Evolutionary conservation across 2,888 invertebrate genomes (phyloP).

Genomic region (Carabus problematicus): DNA sequence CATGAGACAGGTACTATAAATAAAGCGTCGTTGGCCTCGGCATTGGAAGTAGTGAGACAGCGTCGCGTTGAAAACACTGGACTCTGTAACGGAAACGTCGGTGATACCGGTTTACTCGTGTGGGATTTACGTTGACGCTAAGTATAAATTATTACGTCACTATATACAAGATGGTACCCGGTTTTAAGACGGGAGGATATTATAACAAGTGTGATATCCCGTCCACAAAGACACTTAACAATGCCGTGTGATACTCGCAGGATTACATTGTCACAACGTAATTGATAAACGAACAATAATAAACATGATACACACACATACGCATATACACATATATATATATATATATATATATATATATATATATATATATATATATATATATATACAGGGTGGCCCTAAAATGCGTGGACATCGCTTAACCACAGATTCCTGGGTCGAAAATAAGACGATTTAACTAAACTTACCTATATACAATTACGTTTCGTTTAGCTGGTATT

Average conservation of each 20-base stretch:
- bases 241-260: slow-evolving; percentile 24
- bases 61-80: slow-evolving; percentile 20
- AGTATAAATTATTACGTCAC: slow-evolving; percentile 38
- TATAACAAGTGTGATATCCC: slow-evolving; percentile 37
- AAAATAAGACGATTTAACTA: too few species aligned
- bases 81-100: background rate
- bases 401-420: too few species aligned
- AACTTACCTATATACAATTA: too few species aligned
- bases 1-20: slow-evolving; percentile 21
- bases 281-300: slow-evolving; percentile 40
- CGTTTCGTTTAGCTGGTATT: too few species aligned
- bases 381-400: too few species aligned
- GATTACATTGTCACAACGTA: slow-evolving; percentile 34
- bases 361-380: too few species aligned
- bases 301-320: slow-evolving; percentile 10
- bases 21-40: slow-evolving; percentile 10
- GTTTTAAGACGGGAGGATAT: slow-evolving; percentile 38
- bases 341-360: too few species aligned
- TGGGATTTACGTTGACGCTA: slow-evolving; percentile 38
- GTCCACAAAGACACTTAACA: slow-evolving; percentile 37
- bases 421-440: too few species aligned
- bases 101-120: slow-evolving; percentile 14
- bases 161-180: slow-evolving; percentile 13
- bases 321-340: background rate
- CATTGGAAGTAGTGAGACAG: too few species aligned